These are phyloP conservation scores for Cheilosia soror DNA, from an alignment of 2,888 invertebrate genomes.

Conservation along the genomic window DNA sequence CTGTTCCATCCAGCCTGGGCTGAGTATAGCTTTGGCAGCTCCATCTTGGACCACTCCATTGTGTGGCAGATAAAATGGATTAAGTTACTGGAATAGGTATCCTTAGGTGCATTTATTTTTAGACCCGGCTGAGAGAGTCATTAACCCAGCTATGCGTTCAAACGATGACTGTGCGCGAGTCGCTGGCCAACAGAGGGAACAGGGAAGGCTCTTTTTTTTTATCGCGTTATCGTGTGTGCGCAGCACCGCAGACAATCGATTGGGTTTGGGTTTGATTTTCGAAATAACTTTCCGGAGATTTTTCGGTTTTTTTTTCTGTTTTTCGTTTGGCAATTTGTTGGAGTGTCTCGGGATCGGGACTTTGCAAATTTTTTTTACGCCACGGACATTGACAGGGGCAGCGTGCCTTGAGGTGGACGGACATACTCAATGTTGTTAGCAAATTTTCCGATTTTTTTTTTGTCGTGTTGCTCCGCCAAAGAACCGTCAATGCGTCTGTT, in stretches of 20 bases:
- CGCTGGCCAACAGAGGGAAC: conserved; percentile 30
- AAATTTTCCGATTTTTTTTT: conserved; percentile 7
- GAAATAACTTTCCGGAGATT: conserved; percentile 53
- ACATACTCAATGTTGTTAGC: conserved; percentile 40
- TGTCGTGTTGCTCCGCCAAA: conserved; percentile 27
- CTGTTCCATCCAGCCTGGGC: conserved; percentile 6
- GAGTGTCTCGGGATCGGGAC: conserved; percentile 50
- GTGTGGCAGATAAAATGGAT: conserved; percentile 70
- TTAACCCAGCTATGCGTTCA: conserved; percentile 62
- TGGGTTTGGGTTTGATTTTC: conserved; percentile 63
- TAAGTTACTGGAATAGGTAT: conserved; percentile 71
- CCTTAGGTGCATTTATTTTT: conserved; percentile 72
- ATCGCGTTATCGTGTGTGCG: conserved; percentile 36
- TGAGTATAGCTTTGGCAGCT: conserved; percentile 9
- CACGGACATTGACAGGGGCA: conserved; percentile 52
- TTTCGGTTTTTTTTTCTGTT: conserved; percentile 11
- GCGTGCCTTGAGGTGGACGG: conserved; percentile 16
- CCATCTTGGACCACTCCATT: conserved; percentile 36
- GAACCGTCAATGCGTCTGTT: conserved; percentile 44
- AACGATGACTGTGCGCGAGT: conserved; percentile 50
- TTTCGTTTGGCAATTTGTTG: conserved; percentile 59
- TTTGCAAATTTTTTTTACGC: conserved; percentile 11
- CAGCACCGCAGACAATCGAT: conserved; percentile 69
- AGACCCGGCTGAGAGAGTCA: conserved; percentile 59
- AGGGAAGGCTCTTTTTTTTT: conserved; percentile 14